phyloP scores from a whole-genome alignment of 2,888 invertebrate species.

The Nudaria mundana region DNA sequence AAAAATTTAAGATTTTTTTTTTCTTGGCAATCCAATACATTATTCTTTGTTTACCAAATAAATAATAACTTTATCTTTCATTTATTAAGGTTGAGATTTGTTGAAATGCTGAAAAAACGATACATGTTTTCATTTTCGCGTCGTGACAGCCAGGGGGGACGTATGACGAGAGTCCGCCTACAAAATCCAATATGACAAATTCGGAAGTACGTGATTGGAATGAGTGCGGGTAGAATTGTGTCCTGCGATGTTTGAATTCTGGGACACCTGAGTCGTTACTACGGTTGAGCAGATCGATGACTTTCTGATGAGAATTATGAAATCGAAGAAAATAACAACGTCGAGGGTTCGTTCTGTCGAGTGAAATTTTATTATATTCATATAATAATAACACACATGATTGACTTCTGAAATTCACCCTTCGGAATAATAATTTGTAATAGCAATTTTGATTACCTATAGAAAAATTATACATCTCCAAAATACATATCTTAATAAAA shows the following conservation, averaged over 20 bases:
- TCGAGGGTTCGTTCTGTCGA: conserved; percentile 19
- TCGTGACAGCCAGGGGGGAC: conserved; percentile 69
- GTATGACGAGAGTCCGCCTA: conserved; percentile 68
- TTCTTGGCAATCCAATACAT: conserved; percentile 33
- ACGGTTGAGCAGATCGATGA: conserved; percentile 44
- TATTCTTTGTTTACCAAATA: conserved; percentile 27
- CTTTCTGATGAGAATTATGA: conserved; percentile 47
- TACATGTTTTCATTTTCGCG: conserved; percentile 76
- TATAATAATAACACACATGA: conserved; percentile 6
- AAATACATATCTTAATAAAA: too few relatives aligned
- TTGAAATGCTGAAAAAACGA: conserved; percentile 43
- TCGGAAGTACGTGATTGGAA: conserved; percentile 79
- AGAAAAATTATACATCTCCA: too few relatives aligned
- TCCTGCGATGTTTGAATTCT: conserved; percentile 45
- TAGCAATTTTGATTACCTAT: too few relatives aligned
- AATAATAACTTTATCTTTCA: conserved; percentile 29
- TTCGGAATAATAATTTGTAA: too few relatives aligned
- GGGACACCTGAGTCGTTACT: conserved; percentile 49
- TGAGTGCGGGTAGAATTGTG: conserved; percentile 61
- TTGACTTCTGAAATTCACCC: neutral
- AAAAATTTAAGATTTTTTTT: too few relatives aligned
- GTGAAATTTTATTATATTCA: conserved; percentile 1
- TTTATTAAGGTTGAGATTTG: conserved; percentile 40
- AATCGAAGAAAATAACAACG: conserved; percentile 26
- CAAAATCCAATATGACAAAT: conserved; percentile 82